Base-by-base conservation (phyloP, 2,888 invertebrate genomes). In the Phortica magna region DNA sequence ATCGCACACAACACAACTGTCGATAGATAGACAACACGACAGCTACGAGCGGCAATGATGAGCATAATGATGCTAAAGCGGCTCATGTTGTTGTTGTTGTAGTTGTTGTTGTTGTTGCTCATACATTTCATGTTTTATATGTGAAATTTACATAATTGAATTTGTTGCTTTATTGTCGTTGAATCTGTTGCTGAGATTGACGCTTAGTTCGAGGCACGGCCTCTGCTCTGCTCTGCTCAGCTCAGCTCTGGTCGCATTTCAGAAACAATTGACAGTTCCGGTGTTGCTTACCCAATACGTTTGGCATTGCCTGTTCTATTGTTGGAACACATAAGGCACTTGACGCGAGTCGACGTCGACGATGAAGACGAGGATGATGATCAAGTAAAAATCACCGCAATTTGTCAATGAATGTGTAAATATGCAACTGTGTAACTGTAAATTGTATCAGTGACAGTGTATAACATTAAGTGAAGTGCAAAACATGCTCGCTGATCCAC, bases 141-240 rank as follows among this genome's bases (percentile, higher is more conserved):
- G 48, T 55, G 42, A 55, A 88, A 90, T 90, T 90, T 89, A 90
- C 90, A 90, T 91, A 90, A 90, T 90, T 90, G 90, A 91, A 90
- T 90, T 91, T 91, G 91, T 90, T 91, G 88, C 85, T 89, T 88
- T 89, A 90, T 91, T 91, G 91, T 87, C 88, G 85, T 88, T 88
- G 89, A 89, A 68, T 31, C 48, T 42, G 67, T 41, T 14, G 67
- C 17, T 14, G 14, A 41, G 64, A 39, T 5, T 31, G 12, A 19
- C 7, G 41, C 39, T 64, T 39, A 22, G 22, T 64, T 59, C 4
- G 59, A 14, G 59, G 17, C n/a, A 17, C 14, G 48, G 48, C 3
- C 7, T 48, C 48, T 48, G 9, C 48, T 12, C 9, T 48, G 14
- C 48, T 48, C 6, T 42, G 7, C 65, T 2, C 4, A 3, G n/a